Conservation (phyloP, 2,888 invertebrate species). For the Esperia sulphurella region DNA sequence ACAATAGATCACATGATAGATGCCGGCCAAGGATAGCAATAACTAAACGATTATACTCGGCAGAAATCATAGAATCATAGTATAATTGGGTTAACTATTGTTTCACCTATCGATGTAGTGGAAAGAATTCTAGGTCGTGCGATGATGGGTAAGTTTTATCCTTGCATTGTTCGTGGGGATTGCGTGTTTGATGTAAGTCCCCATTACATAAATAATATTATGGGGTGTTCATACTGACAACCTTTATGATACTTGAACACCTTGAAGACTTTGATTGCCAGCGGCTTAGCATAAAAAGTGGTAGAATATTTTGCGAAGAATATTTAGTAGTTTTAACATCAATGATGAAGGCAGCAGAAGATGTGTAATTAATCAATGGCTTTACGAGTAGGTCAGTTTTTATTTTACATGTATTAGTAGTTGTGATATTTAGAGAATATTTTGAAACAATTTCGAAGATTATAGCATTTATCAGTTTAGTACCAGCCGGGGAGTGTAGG, state of each 20-base stretch:
- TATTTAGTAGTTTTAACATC: too few relatives aligned
- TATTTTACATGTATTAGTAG: too few relatives aligned
- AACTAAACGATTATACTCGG: slow-evolving; percentile 5
- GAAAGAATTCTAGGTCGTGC: slow-evolving; percentile 73
- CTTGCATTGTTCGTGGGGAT: slow-evolving; percentile 73
- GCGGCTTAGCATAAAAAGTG: neutral
- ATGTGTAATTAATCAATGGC: too few relatives aligned
- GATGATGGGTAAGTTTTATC: slow-evolving; percentile 46
- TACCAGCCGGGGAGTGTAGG: too few relatives aligned
- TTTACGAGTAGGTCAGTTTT: too few relatives aligned
- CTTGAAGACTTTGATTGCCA: slow-evolving; percentile 31
- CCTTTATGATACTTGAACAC: slow-evolving; percentile 32
- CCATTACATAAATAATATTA: slow-evolving; percentile 74
- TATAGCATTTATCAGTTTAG: too few relatives aligned
- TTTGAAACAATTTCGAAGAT: too few relatives aligned
- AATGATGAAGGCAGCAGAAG: too few relatives aligned
- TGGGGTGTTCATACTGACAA: slow-evolving; percentile 46
- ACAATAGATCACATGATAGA: slow-evolving; percentile 78
- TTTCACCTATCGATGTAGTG: slow-evolving; percentile 62
- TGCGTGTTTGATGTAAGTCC: slow-evolving; percentile 74
- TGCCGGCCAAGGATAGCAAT: slow-evolving; percentile 65
- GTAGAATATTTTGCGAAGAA: too few relatives aligned
- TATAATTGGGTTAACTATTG: slow-evolving; percentile 72
- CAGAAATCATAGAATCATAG: slow-evolving; percentile 33
- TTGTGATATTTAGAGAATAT: too few relatives aligned